A percentile compares a stretch with the other conserved stretches of the same genome.
phyloP scores from a whole-genome alignment of 2,888 invertebrate genomes.

The Dromius quadrimaculatus region DNA sequence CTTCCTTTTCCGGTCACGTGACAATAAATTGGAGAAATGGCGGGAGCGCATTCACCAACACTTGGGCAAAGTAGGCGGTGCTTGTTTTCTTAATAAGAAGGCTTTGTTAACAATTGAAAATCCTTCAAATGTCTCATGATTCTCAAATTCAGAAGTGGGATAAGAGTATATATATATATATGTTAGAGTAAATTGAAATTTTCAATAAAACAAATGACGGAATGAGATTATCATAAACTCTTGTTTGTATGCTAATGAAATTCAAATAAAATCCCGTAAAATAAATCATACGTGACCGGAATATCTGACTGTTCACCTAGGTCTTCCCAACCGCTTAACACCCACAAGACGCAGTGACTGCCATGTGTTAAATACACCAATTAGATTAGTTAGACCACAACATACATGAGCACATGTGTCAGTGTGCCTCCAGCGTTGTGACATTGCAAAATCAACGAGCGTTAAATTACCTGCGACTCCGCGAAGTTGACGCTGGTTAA shows the following conservation, averaged over 20 bases:
- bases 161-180: too few relatives aligned
- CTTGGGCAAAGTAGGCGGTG: slow-evolving; percentile 25
- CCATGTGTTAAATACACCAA: slow-evolving; percentile 30
- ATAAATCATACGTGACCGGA: too few relatives aligned
- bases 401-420: slow-evolving; percentile 3
- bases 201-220: too few relatives aligned
- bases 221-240: too few relatives aligned
- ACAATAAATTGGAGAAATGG: slow-evolving; percentile 15
- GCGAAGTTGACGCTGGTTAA: slow-evolving; percentile 7
- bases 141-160: too few relatives aligned
- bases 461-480: slow-evolving; percentile 20
- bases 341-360: slow-evolving; percentile 12
- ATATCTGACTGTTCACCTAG: too few relatives aligned
- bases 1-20: slow-evolving; percentile 29
- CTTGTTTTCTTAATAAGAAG: too few relatives aligned
- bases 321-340: slow-evolving; percentile 12
- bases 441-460: slow-evolving; percentile 25
- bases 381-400: slow-evolving; percentile 21
- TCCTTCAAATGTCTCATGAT: too few relatives aligned
- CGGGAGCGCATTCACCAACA: slow-evolving; percentile 5
- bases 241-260: too few relatives aligned
- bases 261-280: too few relatives aligned
- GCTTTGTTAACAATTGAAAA: too few relatives aligned
- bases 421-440: slow-evolving; percentile 7
- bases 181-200: too few relatives aligned